Evolutionary conservation across 92 coral and sea anemone species (phyloP).

Genomic region (Parazoanthus atlanticus): DNA sequence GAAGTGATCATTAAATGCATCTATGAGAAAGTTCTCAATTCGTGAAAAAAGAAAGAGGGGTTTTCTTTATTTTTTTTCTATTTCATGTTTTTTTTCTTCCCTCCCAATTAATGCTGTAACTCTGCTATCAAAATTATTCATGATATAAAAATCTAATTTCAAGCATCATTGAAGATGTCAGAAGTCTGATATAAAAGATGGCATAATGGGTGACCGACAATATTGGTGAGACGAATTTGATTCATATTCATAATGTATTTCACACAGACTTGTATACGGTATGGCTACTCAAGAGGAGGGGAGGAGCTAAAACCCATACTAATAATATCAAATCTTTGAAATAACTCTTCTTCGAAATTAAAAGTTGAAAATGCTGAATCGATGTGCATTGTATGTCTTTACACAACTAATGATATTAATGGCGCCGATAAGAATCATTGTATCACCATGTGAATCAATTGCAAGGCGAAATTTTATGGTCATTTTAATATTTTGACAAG

Average conservation of each 20-base stretch:
- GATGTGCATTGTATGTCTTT: not conserved
- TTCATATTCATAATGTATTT: slow-evolving; percentile 14
- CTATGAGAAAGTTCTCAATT: too few species aligned
- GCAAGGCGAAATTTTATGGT: not conserved
- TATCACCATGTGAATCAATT: not conserved
- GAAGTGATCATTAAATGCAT: too few species aligned
- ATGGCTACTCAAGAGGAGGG: slow-evolving; percentile 2
- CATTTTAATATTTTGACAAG: not conserved
- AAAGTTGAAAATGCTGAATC: not conserved
- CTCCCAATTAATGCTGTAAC: not conserved
- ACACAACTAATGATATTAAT: not conserved
- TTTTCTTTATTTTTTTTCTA: too few species aligned
- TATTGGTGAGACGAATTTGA: slow-evolving; percentile 14
- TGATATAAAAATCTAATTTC: not conserved
- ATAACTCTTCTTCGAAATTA: slow-evolving; percentile 1
- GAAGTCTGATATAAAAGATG: slow-evolving; percentile 2
- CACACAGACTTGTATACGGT: not conserved
- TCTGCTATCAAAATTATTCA: not conserved
- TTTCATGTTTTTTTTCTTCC: not conserved
- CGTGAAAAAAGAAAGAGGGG: too few species aligned
- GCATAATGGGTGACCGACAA: not conserved
- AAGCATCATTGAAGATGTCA: slow-evolving; percentile 22
- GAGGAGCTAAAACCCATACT: slow-evolving; percentile 9
- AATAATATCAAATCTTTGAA: not conserved
- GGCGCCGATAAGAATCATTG: not conserved